A percentile compares a stretch with the other conserved stretches of the same genome.
phyloP scores from a whole-genome alignment of 1,140 invertebrate species.

The Adoxophyes honmai region DNA sequence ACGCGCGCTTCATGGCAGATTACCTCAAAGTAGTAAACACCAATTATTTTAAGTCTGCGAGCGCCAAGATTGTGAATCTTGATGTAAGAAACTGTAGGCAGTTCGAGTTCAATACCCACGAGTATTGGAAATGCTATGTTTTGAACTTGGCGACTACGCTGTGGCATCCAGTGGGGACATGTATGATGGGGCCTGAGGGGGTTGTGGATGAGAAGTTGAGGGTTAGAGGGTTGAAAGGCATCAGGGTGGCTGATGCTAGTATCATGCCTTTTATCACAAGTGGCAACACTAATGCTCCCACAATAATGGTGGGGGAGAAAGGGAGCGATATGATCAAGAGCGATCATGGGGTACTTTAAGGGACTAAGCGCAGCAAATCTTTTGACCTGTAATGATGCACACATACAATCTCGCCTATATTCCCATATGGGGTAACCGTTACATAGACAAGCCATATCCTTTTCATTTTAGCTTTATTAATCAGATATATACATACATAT shows the following conservation, averaged over 20 bases:
- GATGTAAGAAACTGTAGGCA: slow-evolving; percentile 69
- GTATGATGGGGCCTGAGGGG: slow-evolving; percentile 80
- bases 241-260: slow-evolving; percentile 53
- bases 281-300: slow-evolving; percentile 50
- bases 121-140: slow-evolving; percentile 80
- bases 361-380: too few relatives aligned
- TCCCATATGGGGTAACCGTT: too few relatives aligned
- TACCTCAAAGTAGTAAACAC: slow-evolving; percentile 75
- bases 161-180: slow-evolving; percentile 72
- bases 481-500: too few relatives aligned
- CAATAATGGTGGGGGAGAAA: slow-evolving; percentile 83
- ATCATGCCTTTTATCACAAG: slow-evolving; percentile 50
- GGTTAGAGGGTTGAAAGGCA: slow-evolving; percentile 71
- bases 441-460: too few relatives aligned
- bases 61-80: slow-evolving; percentile 59
- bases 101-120: slow-evolving; percentile 79
- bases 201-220: slow-evolving; percentile 77
- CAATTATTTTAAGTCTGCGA: slow-evolving; percentile 72
- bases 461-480: too few relatives aligned
- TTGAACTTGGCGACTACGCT: slow-evolving; percentile 45
- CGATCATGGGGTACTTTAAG: too few relatives aligned
- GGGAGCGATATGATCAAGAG: slow-evolving; percentile 83
- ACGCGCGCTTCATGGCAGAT: slow-evolving; percentile 86
- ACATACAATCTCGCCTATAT: too few relatives aligned
- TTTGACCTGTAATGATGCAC: too few relatives aligned